Evolutionary conservation across 2,797 vertebrate genomes (phyloP).

Genomic region (Diplodus sargus): DNA sequence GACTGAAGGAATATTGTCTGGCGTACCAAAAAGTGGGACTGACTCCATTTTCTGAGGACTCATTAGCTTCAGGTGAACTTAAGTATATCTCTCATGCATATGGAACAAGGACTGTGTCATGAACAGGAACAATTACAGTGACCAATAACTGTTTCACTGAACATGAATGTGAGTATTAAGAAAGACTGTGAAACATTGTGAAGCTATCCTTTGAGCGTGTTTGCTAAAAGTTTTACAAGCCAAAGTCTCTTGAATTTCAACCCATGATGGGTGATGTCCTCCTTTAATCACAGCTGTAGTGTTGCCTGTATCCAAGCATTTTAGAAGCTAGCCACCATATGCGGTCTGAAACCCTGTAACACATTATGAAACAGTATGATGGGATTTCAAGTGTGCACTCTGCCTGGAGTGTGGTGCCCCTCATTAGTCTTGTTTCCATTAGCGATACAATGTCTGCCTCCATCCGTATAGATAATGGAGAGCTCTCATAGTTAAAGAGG

Average conservation of each 20-base stretch:
- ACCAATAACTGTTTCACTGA: background rate
- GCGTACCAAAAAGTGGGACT: too few relatives aligned
- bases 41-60: too few relatives aligned
- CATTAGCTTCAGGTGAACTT: too few relatives aligned
- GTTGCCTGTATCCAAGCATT: conserved; percentile 6
- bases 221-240: background rate
- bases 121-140: background rate
- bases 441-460: conserved; percentile 29
- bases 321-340: background rate
- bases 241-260: background rate
- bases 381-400: conserved; percentile 58
- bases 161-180: background rate
- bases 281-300: background rate
- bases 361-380: conserved; percentile 41
- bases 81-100: too few relatives aligned
- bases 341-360: conserved; percentile 16
- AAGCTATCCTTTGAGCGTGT: background rate
- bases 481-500: conserved; percentile 26
- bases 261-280: too few relatives aligned
- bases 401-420: conserved; percentile 22
- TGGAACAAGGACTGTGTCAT: too few relatives aligned
- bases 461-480: conserved; percentile 40
- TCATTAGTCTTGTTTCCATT: conserved; percentile 53
- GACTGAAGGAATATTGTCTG: too few relatives aligned
- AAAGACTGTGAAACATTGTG: background rate